These are phyloP conservation scores for Myotis daubentonii DNA, from an alignment of 2,797 vertebrate species.

Conservation along the genomic window DNA sequence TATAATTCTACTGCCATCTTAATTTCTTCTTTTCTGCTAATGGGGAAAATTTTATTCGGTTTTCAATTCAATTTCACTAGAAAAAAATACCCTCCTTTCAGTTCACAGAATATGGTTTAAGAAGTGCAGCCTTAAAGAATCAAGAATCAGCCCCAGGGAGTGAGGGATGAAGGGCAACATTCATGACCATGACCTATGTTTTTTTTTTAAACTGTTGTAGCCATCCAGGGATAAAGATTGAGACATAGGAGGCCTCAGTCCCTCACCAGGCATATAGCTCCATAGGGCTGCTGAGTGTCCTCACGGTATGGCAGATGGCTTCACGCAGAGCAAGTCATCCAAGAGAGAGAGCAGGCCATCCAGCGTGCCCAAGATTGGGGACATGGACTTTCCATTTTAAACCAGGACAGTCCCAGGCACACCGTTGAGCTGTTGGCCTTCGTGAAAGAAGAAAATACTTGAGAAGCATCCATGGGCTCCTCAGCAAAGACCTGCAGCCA, in stretches of 20 bases:
- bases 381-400: background rate
- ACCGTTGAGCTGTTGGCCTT: background rate
- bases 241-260: background rate
- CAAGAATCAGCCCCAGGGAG: background rate
- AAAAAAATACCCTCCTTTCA: background rate
- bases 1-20: background rate
- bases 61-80: background rate
- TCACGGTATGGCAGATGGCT: background rate
- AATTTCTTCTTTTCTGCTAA: background rate
- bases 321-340: background rate
- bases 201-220: slow-evolving; percentile 39
- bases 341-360: background rate
- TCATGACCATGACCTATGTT: background rate
- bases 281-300: background rate
- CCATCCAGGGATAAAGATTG: background rate
- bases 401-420: background rate
- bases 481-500: background rate
- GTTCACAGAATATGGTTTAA: background rate
- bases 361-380: background rate
- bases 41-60: too few species aligned
- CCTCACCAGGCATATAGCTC: background rate
- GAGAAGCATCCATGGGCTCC: background rate
- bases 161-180: background rate
- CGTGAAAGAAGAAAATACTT: slow-evolving; percentile 19
- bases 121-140: background rate